phyloP scores from a whole-genome alignment of 2,797 vertebrate species.

The Notolepis coatsorum region DNA sequence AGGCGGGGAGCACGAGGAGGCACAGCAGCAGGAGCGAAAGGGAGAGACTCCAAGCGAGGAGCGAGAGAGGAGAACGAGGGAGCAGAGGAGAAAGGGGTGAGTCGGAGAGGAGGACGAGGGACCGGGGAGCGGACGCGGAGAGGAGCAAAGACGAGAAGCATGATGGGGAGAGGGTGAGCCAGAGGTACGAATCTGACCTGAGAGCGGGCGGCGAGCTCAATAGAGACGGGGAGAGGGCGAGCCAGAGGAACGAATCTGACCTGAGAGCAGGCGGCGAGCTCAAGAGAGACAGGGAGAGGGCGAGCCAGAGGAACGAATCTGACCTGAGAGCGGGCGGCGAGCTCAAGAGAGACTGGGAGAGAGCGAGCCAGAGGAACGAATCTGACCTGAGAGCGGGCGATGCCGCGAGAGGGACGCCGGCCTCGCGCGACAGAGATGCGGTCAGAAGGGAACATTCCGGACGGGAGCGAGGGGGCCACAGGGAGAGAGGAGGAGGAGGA shows the following conservation, averaged over 20 bases:
- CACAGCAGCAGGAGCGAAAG: background rate
- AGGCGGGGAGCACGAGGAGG: constrained; percentile 16
- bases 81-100: background rate
- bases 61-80: background rate
- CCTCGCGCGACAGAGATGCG: too few relatives aligned
- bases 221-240: background rate
- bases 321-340: too few relatives aligned
- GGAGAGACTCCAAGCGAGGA: background rate
- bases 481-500: constrained; percentile 1
- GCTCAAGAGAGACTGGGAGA: too few relatives aligned
- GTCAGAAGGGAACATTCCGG: constrained; percentile 1
- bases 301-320: too few relatives aligned
- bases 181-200: background rate
- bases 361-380: too few relatives aligned
- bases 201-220: too few relatives aligned
- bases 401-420: too few relatives aligned
- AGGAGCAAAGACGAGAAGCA: constrained; percentile 19
- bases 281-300: background rate
- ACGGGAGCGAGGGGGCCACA: background rate
- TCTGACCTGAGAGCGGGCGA: too few relatives aligned
- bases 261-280: background rate
- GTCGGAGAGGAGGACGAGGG: constrained; percentile 35
- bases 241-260: background rate
- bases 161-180: background rate
- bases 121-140: constrained; percentile 33